Conservation (phyloP, 2,888 invertebrate species). For the Phytoseiulus persimilis region DNA sequence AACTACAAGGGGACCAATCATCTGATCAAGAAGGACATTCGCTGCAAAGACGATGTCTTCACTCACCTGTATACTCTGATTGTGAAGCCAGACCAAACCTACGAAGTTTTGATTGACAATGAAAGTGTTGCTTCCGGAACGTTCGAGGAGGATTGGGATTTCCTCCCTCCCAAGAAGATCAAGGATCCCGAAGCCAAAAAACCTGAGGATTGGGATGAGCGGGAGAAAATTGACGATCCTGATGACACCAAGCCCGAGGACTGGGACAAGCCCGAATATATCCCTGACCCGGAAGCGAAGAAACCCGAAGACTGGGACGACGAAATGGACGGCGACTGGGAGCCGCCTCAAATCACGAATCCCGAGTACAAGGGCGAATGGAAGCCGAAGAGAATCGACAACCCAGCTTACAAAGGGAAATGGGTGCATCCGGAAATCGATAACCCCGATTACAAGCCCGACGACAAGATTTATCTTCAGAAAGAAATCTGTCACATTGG, state of each 20-base stretch:
- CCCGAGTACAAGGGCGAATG: conserved; percentile 38
- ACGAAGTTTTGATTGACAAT: conserved; percentile 90
- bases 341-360: conserved; percentile 34
- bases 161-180: conserved; percentile 92
- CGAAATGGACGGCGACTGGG: conserved; percentile 38
- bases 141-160: conserved; percentile 94
- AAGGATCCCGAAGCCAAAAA: conserved; percentile 95
- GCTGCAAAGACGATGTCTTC: conserved; percentile 96
- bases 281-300: conserved; percentile 38
- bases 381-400: conserved; percentile 38
- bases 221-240: conserved; percentile 85
- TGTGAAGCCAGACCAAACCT: conserved; percentile 91
- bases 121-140: conserved; percentile 86
- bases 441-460: conserved; percentile 38
- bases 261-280: conserved; percentile 35
- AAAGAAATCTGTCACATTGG: conserved; percentile 32
- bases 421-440: conserved; percentile 35
- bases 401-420: conserved; percentile 38
- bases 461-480: conserved; percentile 14
- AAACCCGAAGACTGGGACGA: conserved; percentile 40
- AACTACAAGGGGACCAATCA: conserved; percentile 97
- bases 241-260: conserved; percentile 83
- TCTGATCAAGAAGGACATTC: conserved; percentile 93
- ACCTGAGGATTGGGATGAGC: conserved; percentile 95
- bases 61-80: conserved; percentile 94